Base-by-base conservation (phyloP, 2,888 invertebrate genomes). In the Conchocele bisecta region DNA sequence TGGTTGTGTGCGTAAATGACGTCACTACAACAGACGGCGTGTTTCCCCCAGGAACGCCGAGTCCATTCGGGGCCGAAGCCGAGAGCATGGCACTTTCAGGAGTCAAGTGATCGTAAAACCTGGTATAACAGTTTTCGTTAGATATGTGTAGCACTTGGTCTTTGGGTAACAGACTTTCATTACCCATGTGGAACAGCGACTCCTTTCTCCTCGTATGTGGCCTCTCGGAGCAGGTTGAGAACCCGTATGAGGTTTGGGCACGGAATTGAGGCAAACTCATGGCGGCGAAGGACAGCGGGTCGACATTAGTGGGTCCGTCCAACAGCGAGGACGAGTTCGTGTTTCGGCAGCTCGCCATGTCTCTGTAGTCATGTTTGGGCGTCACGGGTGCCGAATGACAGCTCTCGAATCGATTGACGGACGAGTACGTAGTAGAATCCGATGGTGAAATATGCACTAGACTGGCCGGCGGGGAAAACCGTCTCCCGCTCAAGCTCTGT, bases 191-290 rank as follows among this genome's bases (percentile, higher is more conserved):
- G 66, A 86, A 83, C 22, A 87, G 67, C 0, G 86, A 87, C 56
- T 88, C 88, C 57, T 85, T 86, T n/a, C 88, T 63, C 26, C 85
- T 60, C 7, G 85, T 85, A 64, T 87, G 84, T 2, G 88, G 85
- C 63, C 67, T 79, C 61, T 88, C 85, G 13, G 81, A 66, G 26
- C 87, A 60, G 1, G 88, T 88, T 13, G 85, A 81, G 57, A 87
- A 87, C 6, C 87, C 87, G 50, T 66, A 86, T 2, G 82, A 75
- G 0, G 86, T 87, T 44, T 81, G 77, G 6, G 79, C 79, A 15
- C 79, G 77, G 42, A 87, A 80, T 68, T 88, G 87, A 0, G 83
- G 80, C 13, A 83, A 67, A 59, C 83, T 83, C 76, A 86, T 84
- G 0, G 86, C 86, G 7, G 85, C 82, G 42, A 80, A 61, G 6